Base-by-base conservation (phyloP, 2,888 invertebrate species). In the Idaea straminata region DNA sequence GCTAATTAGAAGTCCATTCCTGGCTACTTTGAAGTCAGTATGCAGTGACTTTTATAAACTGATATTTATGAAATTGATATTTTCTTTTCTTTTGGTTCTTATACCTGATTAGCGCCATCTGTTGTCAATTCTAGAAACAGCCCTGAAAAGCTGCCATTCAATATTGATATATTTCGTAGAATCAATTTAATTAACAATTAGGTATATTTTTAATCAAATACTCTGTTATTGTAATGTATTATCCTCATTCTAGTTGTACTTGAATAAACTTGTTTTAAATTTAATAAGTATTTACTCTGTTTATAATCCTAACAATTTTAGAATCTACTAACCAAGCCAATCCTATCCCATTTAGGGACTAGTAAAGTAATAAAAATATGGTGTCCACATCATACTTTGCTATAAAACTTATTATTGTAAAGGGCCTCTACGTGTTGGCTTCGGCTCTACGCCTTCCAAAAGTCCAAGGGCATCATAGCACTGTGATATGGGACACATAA, bases 161-260 rank as follows among this genome's bases (percentile, higher is more conserved):
- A 34, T 34, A 15, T 59, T 63, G 34, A 25, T 62, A 57, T 47
- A n/a, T 57, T 57, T 47, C 47, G 47, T 47, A 47, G 47, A 47
- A 47, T 47, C 47, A 47, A 47, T 47, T 47, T 25, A 25, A 47
- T 70, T 71, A 70, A 15, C 35, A 67, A 67, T 65, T 64, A 65
- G 63, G 66, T 67, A 65, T 76, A 72, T 59, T 67, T 74, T 74
- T 73, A 75, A 77, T 76, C 79, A 72, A 88, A 87, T 89, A 88
- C 85, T 86, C 85, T 79, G 81, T 85, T 86, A 82, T 63, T 63
- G 38, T 73, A 83, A 76, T 84, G 79, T 84, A 83, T 81, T 81
- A 76, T 81, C 73, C 75, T 79, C 76, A 78, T 72, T 74, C 71
- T 82, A 84, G 79, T 82, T 82, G 70, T 83, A 86, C 80, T 84